phyloP scores from a whole-genome alignment of 2,797 vertebrate genomes.

The Ctenosaura bakeri region DNA sequence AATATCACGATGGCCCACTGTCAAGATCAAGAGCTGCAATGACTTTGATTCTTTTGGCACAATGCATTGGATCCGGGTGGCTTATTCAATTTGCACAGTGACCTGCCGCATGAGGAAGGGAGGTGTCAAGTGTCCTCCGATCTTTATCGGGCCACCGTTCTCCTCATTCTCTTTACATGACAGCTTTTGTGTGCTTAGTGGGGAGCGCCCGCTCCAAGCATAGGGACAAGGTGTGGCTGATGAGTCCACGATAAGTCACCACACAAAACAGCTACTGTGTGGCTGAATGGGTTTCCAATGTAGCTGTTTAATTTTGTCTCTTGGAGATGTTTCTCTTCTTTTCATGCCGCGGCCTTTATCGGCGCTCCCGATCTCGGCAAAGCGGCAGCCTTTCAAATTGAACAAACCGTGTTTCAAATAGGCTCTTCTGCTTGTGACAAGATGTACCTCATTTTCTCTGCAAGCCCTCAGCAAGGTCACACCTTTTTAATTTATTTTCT shows the following conservation, averaged over 20 bases:
- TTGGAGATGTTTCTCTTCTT: conserved; percentile 83
- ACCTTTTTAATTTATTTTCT: conserved; percentile 95
- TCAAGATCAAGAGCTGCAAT: not conserved
- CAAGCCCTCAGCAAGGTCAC: conserved; percentile 96
- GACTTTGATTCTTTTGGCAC: conserved; percentile 52
- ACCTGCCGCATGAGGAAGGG: conserved; percentile 36
- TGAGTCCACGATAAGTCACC: conserved; percentile 77
- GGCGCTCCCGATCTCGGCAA: conserved; percentile 83
- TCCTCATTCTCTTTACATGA: conserved; percentile 58
- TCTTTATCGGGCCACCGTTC: conserved; percentile 42
- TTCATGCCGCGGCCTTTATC: conserved; percentile 86
- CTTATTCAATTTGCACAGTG: conserved; percentile 51
- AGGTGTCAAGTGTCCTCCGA: conserved; percentile 55
- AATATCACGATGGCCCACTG: not conserved
- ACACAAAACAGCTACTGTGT: conserved; percentile 81
- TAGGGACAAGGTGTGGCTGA: conserved; percentile 83
- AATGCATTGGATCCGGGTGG: conserved; percentile 44
- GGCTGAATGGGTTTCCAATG: conserved; percentile 86
- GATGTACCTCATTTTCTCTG: conserved; percentile 95
- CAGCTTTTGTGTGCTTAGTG: conserved; percentile 76
- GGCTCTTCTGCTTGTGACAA: conserved; percentile 91
- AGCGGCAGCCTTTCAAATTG: conserved; percentile 91
- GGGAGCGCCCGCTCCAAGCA: conserved; percentile 59
- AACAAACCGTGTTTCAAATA: conserved; percentile 92
- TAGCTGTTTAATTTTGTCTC: conserved; percentile 91